Evolutionary conservation across 2,797 vertebrate species (phyloP), one percentile per base, ranked within the genome.

Genomic region (Helarctos malayanus): DNA sequence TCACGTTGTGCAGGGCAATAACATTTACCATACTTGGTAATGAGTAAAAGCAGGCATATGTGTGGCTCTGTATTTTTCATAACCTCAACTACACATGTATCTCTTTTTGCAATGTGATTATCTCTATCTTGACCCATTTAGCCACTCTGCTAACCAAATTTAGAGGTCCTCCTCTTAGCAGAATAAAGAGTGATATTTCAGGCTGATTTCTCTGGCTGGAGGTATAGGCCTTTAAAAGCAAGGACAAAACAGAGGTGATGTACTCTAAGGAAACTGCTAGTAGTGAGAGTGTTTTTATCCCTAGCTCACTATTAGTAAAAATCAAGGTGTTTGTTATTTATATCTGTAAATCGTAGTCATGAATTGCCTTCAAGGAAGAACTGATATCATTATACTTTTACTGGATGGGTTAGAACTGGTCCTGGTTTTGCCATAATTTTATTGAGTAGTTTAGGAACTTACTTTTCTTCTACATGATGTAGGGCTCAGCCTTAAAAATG

Each of bases 221-320:
- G 15, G 7, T 86, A 2, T 29, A 89, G 75, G 82, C 23, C 25
- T 79, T 87, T 85, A 45, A n/a, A 97, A 89, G 19, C 47, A 90
- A 76, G 21, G 7, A 45, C 27, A 59, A 56, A 87, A 54, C 15
- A 89, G 45, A 93, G 23, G 69, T 95, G 80, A 56, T 69, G 16
- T 41, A 52, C 11, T 97, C 1, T 63, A 27, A 86, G 27, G 54
- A 92, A 41, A 91, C 41, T 27, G 6, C 59, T 89, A 32, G 27
- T 86, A 86, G 18, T 79, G 49, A 91, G 19, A 52, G 49, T 49
- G 32, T 76, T 88, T 96, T 97, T 59, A 80, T 76, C 27, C n/a
- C 73, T 85, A 81, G 21, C 18, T 93, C 47, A 92, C 82, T 87
- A 47, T 75, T 95, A 94, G 63, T 94, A 65, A 90, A 95, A 90